Base-by-base conservation (phyloP, 2,113 vertebrate genomes). In the Perca schrenkii region DNA sequence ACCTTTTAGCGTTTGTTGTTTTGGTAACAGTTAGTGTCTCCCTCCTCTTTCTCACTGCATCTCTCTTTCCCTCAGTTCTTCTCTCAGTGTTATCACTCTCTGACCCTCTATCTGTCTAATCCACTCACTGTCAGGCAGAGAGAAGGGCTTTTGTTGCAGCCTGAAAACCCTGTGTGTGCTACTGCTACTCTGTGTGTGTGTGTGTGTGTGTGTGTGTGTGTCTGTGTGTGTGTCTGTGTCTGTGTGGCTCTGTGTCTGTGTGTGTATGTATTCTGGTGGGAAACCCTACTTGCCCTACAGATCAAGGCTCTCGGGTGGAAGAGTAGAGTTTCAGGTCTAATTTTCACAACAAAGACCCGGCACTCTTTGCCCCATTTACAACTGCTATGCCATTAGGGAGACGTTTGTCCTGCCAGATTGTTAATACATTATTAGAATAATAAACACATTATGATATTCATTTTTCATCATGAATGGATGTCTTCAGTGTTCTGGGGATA, bases 61-160 rank as follows among this genome's bases (percentile, higher is more conserved):
- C 50, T 46, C 58, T 70, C 62, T 57, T 22, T 57, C 67, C 57
- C 61, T 72, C 60, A 34, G 8, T 54, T 64, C n/a, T 40, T 63
- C 22, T 83, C 40, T 79, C 47, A 5, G 52, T 67, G 64, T 82
- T 87, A 77, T 91, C 76, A 79, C 77, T 75, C 31, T 60, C 69
- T 54, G n/a, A 54, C 70, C 74, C 74, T 77, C 46, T 50, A 16
- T 53, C 73, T 76, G 73, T 89, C 74, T 85, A 78, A 53, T 72
- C 60, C 49, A 60, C 82, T 93, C 71, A 58, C 56, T 14, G 3
- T 77, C 69, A 76, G 46, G 34, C 68, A 82, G 85, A 94, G 77
- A 84, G 86, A 85, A 84, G 85, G 83, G 58, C 79, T 81, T 95
- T 94, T 95, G 90, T 94, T 75, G 43, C 14, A 36, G 72, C 22